Conservation (phyloP, 1,140 invertebrate genomes). For the Ceratina calcarata region DNA sequence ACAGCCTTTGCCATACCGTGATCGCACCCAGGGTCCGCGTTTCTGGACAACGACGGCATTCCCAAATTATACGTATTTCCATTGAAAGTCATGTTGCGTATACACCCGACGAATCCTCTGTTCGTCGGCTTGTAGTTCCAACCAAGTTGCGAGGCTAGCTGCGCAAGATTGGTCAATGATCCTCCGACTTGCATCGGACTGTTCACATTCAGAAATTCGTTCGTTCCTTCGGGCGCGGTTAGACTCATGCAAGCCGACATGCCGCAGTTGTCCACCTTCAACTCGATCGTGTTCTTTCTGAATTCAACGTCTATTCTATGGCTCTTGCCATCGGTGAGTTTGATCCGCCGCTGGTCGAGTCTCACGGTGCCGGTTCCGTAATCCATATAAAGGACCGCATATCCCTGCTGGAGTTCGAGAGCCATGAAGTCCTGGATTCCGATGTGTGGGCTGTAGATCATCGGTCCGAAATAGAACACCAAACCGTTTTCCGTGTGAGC, state of each 20-base stretch:
- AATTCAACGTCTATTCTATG: constrained; percentile 92
- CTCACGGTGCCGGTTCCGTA: constrained; percentile 91
- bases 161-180: constrained; percentile 83
- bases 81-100: constrained; percentile 92
- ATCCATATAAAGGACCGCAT: constrained; percentile 91
- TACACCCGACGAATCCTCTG: constrained; percentile 90
- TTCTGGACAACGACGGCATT: constrained; percentile 84
- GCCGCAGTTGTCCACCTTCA: constrained; percentile 89
- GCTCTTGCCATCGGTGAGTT: constrained; percentile 88
- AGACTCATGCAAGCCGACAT: constrained; percentile 87
- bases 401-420: constrained; percentile 92
- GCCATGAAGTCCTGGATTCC: constrained; percentile 93
- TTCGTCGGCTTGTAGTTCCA: constrained; percentile 85
- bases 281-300: constrained; percentile 85
- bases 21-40: constrained; percentile 86
- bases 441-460: constrained; percentile 83
- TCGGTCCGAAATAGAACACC: constrained; percentile 95
- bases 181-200: constrained; percentile 94
- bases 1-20: constrained; percentile 86
- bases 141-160: constrained; percentile 82
- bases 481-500: constrained; percentile 88
- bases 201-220: constrained; percentile 93
- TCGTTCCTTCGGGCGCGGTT: constrained; percentile 85
- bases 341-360: constrained; percentile 87
- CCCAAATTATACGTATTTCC: constrained; percentile 89